phyloP scores from a whole-genome alignment of 1,140 invertebrate genomes.

The Drosophila mauritiana region DNA sequence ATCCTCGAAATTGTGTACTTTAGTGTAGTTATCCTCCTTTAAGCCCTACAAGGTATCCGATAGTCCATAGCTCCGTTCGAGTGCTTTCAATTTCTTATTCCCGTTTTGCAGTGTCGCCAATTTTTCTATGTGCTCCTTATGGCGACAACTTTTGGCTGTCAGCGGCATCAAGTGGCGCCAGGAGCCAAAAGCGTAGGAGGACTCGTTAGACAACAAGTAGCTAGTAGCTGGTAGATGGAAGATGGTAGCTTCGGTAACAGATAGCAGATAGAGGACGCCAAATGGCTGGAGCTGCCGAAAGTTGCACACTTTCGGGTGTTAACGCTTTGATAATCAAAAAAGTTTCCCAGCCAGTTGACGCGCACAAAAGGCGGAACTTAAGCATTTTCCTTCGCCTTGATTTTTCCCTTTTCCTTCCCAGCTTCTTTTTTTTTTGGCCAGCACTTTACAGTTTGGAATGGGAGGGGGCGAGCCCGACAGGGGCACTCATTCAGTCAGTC shows the following conservation, averaged over 20 bases:
- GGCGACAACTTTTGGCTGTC: slow-evolving; percentile 77
- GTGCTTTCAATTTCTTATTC: slow-evolving; percentile 38
- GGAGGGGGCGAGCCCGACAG: slow-evolving; percentile 33
- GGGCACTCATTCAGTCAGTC: slow-evolving; percentile 78
- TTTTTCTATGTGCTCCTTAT: slow-evolving; percentile 56
- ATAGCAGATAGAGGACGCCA: slow-evolving; percentile 41
- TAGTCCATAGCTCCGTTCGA: neutral
- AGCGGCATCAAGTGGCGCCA: slow-evolving; percentile 62
- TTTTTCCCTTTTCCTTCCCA: slow-evolving; percentile 25
- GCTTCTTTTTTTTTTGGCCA: slow-evolving; percentile 41
- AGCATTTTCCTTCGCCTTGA: slow-evolving; percentile 57
- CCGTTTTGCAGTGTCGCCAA: slow-evolving; percentile 71
- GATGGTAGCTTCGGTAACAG: slow-evolving; percentile 6
- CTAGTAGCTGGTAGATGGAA: slow-evolving; percentile 41
- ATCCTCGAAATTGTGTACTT: no score
- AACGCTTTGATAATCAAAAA: slow-evolving; percentile 83
- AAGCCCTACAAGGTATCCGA: slow-evolving; percentile 36
- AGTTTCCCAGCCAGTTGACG: slow-evolving; percentile 72
- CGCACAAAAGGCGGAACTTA: slow-evolving; percentile 72
- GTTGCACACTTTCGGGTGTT: slow-evolving; percentile 78
- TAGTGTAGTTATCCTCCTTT: neutral
- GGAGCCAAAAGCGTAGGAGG: slow-evolving; percentile 24
- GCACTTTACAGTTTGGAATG: slow-evolving; percentile 57
- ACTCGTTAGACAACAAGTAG: slow-evolving; percentile 80
- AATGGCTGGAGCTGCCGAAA: slow-evolving; percentile 50